Evolutionary conservation across 2,888 invertebrate genomes (phyloP).

Genomic region (Chrysolina americana): DNA sequence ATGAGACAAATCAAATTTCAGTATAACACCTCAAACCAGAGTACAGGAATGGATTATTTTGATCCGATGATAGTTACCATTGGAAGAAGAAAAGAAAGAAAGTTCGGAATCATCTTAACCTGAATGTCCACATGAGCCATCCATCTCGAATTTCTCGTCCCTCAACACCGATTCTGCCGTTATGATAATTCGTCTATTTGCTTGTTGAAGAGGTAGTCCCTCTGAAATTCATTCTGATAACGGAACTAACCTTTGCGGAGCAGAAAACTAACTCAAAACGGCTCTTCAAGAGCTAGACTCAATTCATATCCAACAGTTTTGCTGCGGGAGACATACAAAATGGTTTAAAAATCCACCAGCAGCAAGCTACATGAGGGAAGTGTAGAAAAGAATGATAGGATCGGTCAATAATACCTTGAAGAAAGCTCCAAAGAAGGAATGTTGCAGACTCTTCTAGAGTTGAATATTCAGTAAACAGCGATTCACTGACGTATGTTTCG

Average conservation of each 20-base stretch:
- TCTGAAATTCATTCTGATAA: no score
- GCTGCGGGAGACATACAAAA: neutral
- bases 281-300: conserved; percentile 15
- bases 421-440: no score
- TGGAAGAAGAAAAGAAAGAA: neutral
- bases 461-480: conserved; percentile 28
- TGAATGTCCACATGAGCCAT: no score
- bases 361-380: neutral
- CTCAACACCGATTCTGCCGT: no score
- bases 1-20: no score
- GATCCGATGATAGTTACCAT: neutral
- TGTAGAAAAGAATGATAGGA: no score
- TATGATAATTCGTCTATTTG: neutral
- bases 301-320: neutral
- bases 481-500: conserved; percentile 16
- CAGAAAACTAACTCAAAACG: neutral
- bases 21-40: neutral
- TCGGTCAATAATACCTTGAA: no score
- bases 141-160: no score
- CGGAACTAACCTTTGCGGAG: conserved; percentile 1
- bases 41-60: neutral
- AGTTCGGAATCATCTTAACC: no score
- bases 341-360: neutral
- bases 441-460: no score
- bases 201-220: neutral